A percentile compares a stretch with the other conserved stretches of the same genome.
Conservation (phyloP, 2,113 vertebrate species). For the Perca flavescens region DNA sequence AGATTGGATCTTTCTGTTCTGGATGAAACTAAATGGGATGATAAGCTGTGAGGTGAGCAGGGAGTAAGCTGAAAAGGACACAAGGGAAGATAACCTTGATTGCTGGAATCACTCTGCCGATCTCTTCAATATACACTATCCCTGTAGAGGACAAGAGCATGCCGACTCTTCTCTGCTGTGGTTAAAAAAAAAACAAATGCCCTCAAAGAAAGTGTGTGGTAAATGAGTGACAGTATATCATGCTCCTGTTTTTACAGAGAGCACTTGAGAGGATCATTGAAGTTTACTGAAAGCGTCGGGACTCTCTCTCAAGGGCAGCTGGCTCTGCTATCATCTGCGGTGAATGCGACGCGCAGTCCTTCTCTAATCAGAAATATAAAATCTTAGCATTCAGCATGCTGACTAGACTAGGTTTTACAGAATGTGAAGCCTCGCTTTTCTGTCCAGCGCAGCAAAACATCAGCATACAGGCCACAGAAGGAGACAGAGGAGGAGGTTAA, state of each 20-base stretch:
- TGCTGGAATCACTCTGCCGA: slow-evolving; percentile 58
- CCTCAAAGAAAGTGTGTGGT: slow-evolving; percentile 43
- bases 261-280: slow-evolving; percentile 65
- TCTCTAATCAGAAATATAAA: slow-evolving; percentile 65
- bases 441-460: slow-evolving; percentile 52
- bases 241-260: slow-evolving; percentile 56
- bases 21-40: slow-evolving; percentile 43
- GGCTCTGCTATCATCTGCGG: slow-evolving; percentile 36
- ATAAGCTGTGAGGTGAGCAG: slow-evolving; percentile 47
- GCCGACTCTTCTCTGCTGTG: slow-evolving; percentile 15
- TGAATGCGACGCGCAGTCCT: slow-evolving; percentile 22
- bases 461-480: slow-evolving; percentile 48
- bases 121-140: slow-evolving; percentile 44
- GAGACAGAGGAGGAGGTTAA: slow-evolving; percentile 50
- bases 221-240: slow-evolving; percentile 66
- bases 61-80: slow-evolving; percentile 44
- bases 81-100: slow-evolving; percentile 64
- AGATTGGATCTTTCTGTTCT: slow-evolving; percentile 37
- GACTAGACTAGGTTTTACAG: slow-evolving; percentile 46
- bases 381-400: slow-evolving; percentile 55
- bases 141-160: slow-evolving; percentile 45
- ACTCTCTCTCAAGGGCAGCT: slow-evolving; percentile 63
- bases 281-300: slow-evolving; percentile 55
- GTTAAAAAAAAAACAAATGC: slow-evolving; percentile 15
- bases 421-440: slow-evolving; percentile 51